Evolutionary conservation across 2,113 vertebrate species (phyloP).

Genomic region (Noturus placidus): DNA sequence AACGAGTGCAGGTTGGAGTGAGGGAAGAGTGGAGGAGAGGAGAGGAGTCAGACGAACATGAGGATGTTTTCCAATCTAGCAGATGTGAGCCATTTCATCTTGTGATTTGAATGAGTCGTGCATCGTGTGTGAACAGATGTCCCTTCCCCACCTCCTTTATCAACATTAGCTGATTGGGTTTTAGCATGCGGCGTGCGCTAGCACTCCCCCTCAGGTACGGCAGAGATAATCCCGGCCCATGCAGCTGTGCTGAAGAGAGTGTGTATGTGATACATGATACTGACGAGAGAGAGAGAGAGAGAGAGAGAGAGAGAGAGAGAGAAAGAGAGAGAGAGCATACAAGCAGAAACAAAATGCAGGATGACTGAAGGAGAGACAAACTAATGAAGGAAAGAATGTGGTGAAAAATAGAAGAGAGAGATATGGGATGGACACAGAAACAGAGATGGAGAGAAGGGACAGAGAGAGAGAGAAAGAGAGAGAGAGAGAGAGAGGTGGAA

Average conservation of each 20-base stretch:
- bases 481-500: background rate
- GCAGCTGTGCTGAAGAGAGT: conserved; percentile 68
- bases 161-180: conserved; percentile 83
- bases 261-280: background rate
- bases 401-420: background rate
- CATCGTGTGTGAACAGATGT: conserved; percentile 83
- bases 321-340: conserved; percentile 23
- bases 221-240: conserved; percentile 74
- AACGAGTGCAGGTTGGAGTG: conserved; percentile 52
- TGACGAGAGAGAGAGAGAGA: background rate
- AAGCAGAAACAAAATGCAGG: conserved; percentile 45
- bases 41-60: conserved; percentile 41
- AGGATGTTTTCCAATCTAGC: conserved; percentile 75
- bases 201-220: conserved; percentile 78
- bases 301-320: background rate
- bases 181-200: conserved; percentile 73
- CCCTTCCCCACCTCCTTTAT: conserved; percentile 79
- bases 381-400: background rate
- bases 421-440: background rate
- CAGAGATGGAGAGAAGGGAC: background rate
- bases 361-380: conserved; percentile 31
- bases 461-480: background rate
- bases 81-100: conserved; percentile 82
- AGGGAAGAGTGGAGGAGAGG: conserved; percentile 51
- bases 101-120: conserved; percentile 81